phyloP scores from a whole-genome alignment of 2,888 invertebrate genomes.

The Coremacera marginata region DNA sequence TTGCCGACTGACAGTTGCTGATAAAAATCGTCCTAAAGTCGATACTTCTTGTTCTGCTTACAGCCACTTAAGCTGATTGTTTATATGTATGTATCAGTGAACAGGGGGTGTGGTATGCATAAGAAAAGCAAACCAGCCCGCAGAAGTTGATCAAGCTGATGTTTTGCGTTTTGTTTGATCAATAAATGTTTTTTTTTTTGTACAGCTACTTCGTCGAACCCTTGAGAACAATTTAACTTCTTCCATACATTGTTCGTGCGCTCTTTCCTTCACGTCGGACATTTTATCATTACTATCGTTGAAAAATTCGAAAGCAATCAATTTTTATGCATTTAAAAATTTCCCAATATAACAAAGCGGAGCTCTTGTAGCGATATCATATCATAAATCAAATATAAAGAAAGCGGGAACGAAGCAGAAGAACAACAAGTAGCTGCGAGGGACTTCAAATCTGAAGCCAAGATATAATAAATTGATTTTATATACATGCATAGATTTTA shows the following conservation, averaged over 20 bases:
- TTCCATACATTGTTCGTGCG: background rate
- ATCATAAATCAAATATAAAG: conserved; percentile 26
- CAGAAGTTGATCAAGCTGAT: conserved; percentile 12
- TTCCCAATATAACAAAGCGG: background rate
- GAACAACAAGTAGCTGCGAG: background rate
- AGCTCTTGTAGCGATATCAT: conserved; percentile 11
- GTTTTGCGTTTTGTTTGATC: conserved; percentile 11
- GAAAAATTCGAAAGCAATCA: conserved; percentile 24
- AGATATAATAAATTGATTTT: background rate
- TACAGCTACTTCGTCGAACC: background rate
- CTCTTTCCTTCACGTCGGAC: background rate
- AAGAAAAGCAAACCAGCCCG: conserved; percentile 11
- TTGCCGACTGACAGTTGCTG: background rate
- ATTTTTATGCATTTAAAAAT: conserved; percentile 31
- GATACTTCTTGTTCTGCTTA: background rate
- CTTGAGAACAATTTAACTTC: background rate
- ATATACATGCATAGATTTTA: background rate
- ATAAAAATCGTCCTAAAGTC: background rate
- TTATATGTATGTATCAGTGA: too few relatives aligned
- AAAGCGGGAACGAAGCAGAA: background rate
- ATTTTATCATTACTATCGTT: conserved; percentile 12
- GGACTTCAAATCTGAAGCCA: background rate
- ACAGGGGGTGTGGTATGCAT: background rate
- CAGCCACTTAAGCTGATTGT: background rate
- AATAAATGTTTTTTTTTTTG: background rate